Evolutionary conservation across 2,797 vertebrate species (phyloP).

Genomic region (Sebastes hubbsi): DNA sequence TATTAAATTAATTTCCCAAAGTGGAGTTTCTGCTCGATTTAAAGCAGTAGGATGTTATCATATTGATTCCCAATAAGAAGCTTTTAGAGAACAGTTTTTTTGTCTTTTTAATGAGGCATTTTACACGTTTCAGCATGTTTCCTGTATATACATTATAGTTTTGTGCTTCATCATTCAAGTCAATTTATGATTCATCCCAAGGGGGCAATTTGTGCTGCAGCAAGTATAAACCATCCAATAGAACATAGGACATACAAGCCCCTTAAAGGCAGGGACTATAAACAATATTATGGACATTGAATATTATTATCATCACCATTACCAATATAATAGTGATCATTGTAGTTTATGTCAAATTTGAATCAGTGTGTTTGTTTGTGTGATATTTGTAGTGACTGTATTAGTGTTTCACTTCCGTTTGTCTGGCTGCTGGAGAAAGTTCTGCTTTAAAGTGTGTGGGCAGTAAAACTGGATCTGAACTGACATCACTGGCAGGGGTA

Average conservation of each 20-base stretch:
- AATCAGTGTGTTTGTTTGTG: neutral
- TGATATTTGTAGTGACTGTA: conserved; percentile 1
- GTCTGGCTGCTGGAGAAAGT: conserved; percentile 19
- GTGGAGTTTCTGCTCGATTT: neutral
- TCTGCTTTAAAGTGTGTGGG: conserved; percentile 37
- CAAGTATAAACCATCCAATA: too few relatives aligned
- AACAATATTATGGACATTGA: too few relatives aligned
- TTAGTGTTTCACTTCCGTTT: conserved; percentile 4
- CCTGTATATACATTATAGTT: neutral
- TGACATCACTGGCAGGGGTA: conserved; percentile 48
- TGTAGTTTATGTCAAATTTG: neutral
- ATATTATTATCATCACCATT: too few relatives aligned
- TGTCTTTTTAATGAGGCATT: too few relatives aligned
- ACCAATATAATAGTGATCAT: neutral
- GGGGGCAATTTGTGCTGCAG: too few relatives aligned
- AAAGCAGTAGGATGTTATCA: neutral
- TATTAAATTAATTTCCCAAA: neutral
- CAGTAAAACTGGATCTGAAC: conserved; percentile 58
- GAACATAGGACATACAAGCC: too few relatives aligned
- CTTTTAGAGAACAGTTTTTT: neutral
- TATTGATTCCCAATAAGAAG: neutral
- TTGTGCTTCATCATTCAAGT: neutral
- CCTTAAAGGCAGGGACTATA: too few relatives aligned
- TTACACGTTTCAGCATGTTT: neutral
- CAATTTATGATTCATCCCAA: too few relatives aligned